Base-by-base conservation (phyloP, 2,888 invertebrate species). In the Kryphioiulus occultus region DNA sequence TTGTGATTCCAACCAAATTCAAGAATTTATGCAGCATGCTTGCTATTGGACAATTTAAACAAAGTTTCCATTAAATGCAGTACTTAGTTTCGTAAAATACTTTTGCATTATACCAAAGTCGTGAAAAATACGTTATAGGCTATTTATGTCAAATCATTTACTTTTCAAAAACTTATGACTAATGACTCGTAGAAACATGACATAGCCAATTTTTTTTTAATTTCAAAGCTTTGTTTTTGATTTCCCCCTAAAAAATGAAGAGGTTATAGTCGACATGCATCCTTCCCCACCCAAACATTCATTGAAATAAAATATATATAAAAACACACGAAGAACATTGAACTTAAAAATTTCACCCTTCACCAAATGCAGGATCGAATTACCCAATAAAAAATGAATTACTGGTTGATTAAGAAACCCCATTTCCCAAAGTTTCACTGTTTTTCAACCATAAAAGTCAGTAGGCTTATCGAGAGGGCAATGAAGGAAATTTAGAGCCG, bases 311-410 rank as follows among this genome's bases (percentile, higher is more conserved):
- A 3, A 3, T 9, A 39, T 5, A 39, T 47, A 47, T 4, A 47
- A 68, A 68, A 68, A 44, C 44, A 44, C 44, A 44, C 10, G 12
- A 44, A 10, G 68, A 26, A 68, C 68, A 10, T 26, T 26, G 68
- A 68, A 68, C 68, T 68, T 68, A 10, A 26, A 53, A 68, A 68
- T 68, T 68, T 68, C 68, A 68, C n/a, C 22, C 68, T 68, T 68
- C 26, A 68, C 26, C 68, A 68, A 68, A 26, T n/a, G 68, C 68
- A 68, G 68, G 68, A 10, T 68, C n/a, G 68, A 68, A 68, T 68
- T 68, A 26, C 26, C 68, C 26, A 68, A 68, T 68, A 68, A 68
- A 68, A 68, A 68, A 68, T 68, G 68, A 68, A n/a, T 26, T 68
- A 68, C 26, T 22, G 68, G 68, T 68, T 68, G 68, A 68, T 26